Evolutionary conservation across 2,888 invertebrate genomes (phyloP).

Genomic region (Diogma glabrata): DNA sequence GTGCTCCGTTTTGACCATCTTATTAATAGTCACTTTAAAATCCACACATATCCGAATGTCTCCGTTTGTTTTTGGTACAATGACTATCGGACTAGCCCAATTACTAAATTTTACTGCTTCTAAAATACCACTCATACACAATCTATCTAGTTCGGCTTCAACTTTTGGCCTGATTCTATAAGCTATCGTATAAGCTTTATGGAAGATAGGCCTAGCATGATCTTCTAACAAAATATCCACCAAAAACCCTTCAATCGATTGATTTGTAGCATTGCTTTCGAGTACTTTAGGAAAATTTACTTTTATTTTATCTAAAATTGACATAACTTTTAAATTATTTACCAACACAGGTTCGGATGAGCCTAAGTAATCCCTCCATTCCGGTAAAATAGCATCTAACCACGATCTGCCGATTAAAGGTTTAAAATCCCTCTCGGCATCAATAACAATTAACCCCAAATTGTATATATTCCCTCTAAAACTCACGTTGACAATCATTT

Average conservation of each 20-base stretch:
- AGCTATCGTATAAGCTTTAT: slow-evolving; percentile 19
- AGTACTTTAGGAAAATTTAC: background rate
- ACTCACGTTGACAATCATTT: background rate
- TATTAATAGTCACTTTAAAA: slow-evolving; percentile 20
- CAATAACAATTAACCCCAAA: background rate
- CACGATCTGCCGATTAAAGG: background rate
- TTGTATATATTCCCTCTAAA: background rate
- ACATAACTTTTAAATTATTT: no score
- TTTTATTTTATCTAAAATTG: background rate
- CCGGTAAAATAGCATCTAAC: background rate
- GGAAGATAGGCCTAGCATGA: slow-evolving; percentile 13
- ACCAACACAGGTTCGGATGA: no score
- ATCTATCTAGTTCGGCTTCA: slow-evolving; percentile 16
- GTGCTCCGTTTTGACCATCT: slow-evolving; percentile 16
- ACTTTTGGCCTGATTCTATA: slow-evolving; percentile 17
- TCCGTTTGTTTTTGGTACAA: slow-evolving; percentile 22
- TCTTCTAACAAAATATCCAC: background rate
- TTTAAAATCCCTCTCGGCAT: background rate
- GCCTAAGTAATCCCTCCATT: background rate
- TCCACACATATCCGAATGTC: slow-evolving; percentile 25
- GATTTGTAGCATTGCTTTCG: background rate
- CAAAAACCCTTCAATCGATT: background rate
- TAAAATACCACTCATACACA: slow-evolving; percentile 17
- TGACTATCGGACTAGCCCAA: slow-evolving; percentile 23
- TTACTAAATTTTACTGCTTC: slow-evolving; percentile 16